Base-by-base conservation (phyloP, 2,797 vertebrate species). In the Dermochelys coriacea region DNA sequence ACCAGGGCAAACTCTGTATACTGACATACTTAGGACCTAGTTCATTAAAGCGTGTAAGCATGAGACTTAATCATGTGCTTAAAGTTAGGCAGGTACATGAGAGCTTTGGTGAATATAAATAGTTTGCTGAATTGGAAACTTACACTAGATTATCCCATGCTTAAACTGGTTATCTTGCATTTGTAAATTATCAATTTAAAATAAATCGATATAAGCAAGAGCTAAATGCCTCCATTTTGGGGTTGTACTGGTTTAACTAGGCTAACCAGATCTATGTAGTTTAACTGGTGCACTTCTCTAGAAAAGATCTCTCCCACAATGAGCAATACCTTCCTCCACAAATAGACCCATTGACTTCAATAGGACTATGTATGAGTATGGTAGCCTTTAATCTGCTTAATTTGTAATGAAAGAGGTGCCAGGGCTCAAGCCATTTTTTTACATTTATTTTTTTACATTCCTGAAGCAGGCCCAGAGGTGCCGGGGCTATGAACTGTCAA, bases 281-380 rank as follows among this genome's bases (percentile, higher is more conserved):
- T 68, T n/a, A 68, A 68, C n/a, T 37, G 34, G n/a, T 37, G n/a
- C 64, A 68, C 18, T 68, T 68, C n/a, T 37, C n/a, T 68, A 37
- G 34, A 68, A n/a, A 68, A 31, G 55, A n/a, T 16, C 19, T n/a
- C 16, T 68, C 7, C 19, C 31, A 61, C 34, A 68, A 37, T 37
- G 64, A 68, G 64, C n/a, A 68, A 37, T 21, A 37, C 2, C n/a
- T 68, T 68, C n/a, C n/a, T 68, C n/a, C n/a, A n/a, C 19, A 68
- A 68, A n/a, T 37, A 68, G 19, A 34, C 18, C 61, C 61, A 18
- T n/a, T 93, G 52, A 16, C 59, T 2, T 80, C 75, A 23, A 77
- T 92, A 51, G 55, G 49, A 41, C 86, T 93, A 93, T 80, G 29
- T 29, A 25, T 75, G 49, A 29, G 8, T 34, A 87, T 89, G 59